phyloP scores from a whole-genome alignment of 2,888 invertebrate species.

The Odontocolon sp. region DNA sequence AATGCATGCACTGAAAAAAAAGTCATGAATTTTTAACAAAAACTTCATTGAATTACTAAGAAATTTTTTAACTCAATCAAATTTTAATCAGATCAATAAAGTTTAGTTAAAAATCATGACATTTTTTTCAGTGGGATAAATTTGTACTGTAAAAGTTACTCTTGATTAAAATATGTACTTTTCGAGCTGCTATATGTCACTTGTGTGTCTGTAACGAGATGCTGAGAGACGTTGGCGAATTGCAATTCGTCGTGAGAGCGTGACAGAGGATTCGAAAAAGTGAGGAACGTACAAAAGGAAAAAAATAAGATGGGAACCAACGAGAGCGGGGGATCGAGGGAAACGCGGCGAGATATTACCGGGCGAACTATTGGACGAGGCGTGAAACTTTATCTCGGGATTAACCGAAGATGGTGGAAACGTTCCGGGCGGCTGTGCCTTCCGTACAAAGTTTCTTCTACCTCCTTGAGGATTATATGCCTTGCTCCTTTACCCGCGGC shows the following conservation, averaged over 20 bases:
- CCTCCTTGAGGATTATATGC: slow-evolving; percentile 57
- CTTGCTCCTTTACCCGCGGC: slow-evolving; percentile 42
- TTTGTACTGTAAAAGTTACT: too few species aligned
- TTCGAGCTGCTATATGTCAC: too few species aligned
- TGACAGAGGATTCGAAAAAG: slow-evolving; percentile 36
- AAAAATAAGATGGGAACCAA: slow-evolving; percentile 30
- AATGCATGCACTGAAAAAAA: too few species aligned
- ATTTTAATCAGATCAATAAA: too few species aligned
- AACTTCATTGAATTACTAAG: too few species aligned
- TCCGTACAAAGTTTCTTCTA: slow-evolving; percentile 53
- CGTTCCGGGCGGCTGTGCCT: slow-evolving; percentile 37
- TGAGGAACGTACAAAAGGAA: slow-evolving; percentile 29
- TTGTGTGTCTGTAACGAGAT: too few species aligned
- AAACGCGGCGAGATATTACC: slow-evolving; percentile 56
- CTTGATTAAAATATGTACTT: too few species aligned
- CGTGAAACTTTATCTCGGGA: slow-evolving; percentile 61
- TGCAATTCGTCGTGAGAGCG: too few species aligned
- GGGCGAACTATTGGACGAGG: slow-evolving; percentile 55
- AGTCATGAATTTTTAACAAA: too few species aligned
- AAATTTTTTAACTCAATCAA: too few species aligned
- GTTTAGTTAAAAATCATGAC: too few species aligned
- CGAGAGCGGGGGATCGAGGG: slow-evolving; percentile 20
- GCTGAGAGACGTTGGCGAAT: slow-evolving; percentile 40
- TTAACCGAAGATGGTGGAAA: slow-evolving; percentile 62
- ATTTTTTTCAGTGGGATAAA: too few species aligned